Conservation (phyloP, 2,888 invertebrate species). For the Acanthosepion lycidas region DNA sequence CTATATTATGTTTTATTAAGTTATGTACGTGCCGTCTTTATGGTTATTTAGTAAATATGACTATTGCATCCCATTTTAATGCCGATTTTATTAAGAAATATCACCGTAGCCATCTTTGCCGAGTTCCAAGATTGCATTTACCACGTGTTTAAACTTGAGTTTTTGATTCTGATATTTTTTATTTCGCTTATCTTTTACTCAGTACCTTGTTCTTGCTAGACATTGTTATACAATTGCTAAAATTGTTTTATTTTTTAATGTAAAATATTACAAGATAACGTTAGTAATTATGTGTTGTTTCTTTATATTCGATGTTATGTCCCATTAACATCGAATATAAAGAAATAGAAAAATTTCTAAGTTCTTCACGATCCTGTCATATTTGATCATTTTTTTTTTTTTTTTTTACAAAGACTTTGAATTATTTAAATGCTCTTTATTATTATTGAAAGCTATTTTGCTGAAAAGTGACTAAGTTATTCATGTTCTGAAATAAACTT, state of each 20-base stretch:
- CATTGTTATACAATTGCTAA: background rate
- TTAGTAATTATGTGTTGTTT: background rate
- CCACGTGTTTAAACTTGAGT: background rate
- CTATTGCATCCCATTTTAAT: background rate
- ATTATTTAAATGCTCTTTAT: too few relatives aligned
- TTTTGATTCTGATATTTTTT: background rate
- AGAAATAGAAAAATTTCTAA: too few relatives aligned
- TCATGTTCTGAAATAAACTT: too few relatives aligned
- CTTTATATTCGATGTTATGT: background rate
- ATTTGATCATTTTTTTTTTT: too few relatives aligned
- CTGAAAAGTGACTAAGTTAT: too few relatives aligned
- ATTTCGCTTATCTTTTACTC: background rate
- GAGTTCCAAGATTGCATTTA: background rate
- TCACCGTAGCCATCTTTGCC: background rate
- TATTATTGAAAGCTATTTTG: too few relatives aligned
- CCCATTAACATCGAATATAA: too few relatives aligned
- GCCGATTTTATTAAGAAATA: background rate
- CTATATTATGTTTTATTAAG: background rate
- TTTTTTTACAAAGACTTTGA: too few relatives aligned
- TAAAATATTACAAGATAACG: too few relatives aligned
- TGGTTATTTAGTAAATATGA: background rate
- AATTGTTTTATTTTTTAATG: background rate
- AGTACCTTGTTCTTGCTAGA: background rate
- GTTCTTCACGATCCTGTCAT: too few relatives aligned
- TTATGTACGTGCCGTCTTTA: background rate